A percentile compares a stretch with the other conserved stretches of the same genome.
These are phyloP conservation scores for Ephydatia muelleri DNA, from an alignment of 37 sponge, comb jelly and placozoan genomes.

Conservation along the genomic window DNA sequence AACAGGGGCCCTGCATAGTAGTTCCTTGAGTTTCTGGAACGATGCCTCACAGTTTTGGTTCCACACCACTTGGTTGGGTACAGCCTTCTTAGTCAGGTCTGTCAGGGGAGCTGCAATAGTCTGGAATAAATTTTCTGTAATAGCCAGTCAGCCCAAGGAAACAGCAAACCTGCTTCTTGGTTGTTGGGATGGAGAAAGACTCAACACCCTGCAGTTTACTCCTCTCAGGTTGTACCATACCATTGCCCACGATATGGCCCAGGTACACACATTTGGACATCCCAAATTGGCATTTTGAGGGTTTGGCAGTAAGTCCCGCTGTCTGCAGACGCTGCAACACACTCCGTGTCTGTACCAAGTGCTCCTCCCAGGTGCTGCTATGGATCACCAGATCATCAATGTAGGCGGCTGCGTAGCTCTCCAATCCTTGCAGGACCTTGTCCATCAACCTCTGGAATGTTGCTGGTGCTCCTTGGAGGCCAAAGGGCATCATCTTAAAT, in stretches of 20 bases:
- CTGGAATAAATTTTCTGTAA: slow-evolving; percentile 48
- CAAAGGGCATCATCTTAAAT: slow-evolving; percentile 71
- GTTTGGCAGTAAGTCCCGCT: slow-evolving; percentile 53
- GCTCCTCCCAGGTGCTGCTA: slow-evolving; percentile 43
- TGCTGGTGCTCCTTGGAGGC: slow-evolving; percentile 59
- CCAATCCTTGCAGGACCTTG: slow-evolving; percentile 14
- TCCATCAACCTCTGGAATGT: slow-evolving; percentile 78
- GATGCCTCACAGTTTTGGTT: slow-evolving; percentile 7
- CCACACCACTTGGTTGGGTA: slow-evolving; percentile 31
- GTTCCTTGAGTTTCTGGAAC: slow-evolving; percentile 28
- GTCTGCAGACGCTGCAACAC: slow-evolving; percentile 27
- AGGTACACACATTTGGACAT: slow-evolving; percentile 44
- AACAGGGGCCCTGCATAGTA: slow-evolving; percentile 22
- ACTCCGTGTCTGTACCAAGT: slow-evolving; percentile 24
- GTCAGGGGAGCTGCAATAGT: slow-evolving; percentile 39
- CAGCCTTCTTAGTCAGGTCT: slow-evolving; percentile 32
- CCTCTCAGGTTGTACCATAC: slow-evolving; percentile 23
- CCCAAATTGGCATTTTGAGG: slow-evolving; percentile 52
- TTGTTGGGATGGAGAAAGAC: slow-evolving; percentile 15
- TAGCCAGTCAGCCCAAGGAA: slow-evolving; percentile 55
- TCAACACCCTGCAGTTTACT: slow-evolving; percentile 44
- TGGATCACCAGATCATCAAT: slow-evolving; percentile 53
- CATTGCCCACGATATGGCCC: slow-evolving; percentile 57
- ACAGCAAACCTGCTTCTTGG: slow-evolving; percentile 39
- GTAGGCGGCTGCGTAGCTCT: slow-evolving; percentile 43